Base-by-base conservation (phyloP, 1,140 invertebrate species). In the Tribolium madens region DNA sequence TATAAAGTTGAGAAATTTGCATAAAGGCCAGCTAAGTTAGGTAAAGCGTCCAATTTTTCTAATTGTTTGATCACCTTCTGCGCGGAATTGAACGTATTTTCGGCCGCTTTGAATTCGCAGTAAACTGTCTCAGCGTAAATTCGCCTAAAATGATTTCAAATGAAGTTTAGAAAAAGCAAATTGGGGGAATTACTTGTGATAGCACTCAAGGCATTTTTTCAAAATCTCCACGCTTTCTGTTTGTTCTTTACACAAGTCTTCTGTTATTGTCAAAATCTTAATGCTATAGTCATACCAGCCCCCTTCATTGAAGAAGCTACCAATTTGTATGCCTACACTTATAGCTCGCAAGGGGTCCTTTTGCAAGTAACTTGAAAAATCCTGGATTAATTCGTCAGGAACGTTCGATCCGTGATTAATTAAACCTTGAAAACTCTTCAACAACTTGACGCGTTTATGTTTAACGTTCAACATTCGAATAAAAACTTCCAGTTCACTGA, bases 221-320 rank as follows among this genome's bases (percentile, higher is more conserved):
- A 86, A 15, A 7, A 87, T 74, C 80, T 84, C 52, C 83, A 76
- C 9, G 86, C 86, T 42, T 86, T 88, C 77, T 87, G 87, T 47
- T 87, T 87, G 76, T 87, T 86, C 69, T 80, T 83, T 85, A 83
- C 91, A 93, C 12, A 93, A 82, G 77, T 89, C 84, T 80, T 88
- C 89, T 83, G 91, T 94, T 6, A 88, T 86, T 72, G 88, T 84
- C 76, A 96, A 87, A 52, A 96, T 90, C 17, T 89, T 86, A 82
- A 93, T 90, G 82, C 93, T 93, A 82, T 94, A 91, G 21, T 85
- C 84, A 86, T 93, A 94, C 93, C 94, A 96, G 0, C 94, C 94
- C n/a, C 92, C 92, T 81, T 97, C 95, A 81, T 91, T 93, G 0
- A 96, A 89, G 87, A 97, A 97, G 70, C 91, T 90, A 78, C 94